These are phyloP conservation scores for Margarornis squamiger DNA, from an alignment of 2,797 vertebrate species.

Conservation along the genomic window DNA sequence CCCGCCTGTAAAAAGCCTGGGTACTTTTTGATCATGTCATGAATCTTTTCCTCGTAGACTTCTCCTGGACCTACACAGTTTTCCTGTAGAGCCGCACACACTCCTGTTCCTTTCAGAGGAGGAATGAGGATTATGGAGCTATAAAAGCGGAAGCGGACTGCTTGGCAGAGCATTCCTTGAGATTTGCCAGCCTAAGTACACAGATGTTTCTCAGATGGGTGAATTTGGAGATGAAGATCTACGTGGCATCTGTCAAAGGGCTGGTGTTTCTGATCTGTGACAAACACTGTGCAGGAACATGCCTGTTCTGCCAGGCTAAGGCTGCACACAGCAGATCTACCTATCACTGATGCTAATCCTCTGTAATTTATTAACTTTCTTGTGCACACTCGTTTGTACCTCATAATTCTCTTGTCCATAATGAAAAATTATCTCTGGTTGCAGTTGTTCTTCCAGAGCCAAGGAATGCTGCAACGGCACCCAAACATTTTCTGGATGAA, in stretches of 20 bases:
- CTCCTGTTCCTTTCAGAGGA: constrained; percentile 13
- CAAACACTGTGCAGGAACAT: constrained; percentile 84
- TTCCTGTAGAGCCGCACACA: not conserved
- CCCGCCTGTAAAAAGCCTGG: constrained; percentile 56
- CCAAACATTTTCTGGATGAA: not conserved
- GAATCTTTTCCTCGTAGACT: constrained; percentile 59
- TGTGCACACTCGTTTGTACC: constrained; percentile 50
- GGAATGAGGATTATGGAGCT: constrained; percentile 55
- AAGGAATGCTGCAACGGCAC: not conserved
- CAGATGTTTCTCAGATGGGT: constrained; percentile 90
- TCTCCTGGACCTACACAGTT: not conserved
- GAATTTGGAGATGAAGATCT: constrained; percentile 82
- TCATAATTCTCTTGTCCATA: constrained; percentile 60
- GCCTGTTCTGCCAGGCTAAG: constrained; percentile 51
- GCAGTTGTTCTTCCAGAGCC: not conserved
- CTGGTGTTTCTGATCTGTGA: constrained; percentile 83
- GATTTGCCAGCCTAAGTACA: constrained; percentile 77
- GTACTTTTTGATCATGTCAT: constrained; percentile 58
- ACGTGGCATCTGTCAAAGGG: constrained; percentile 79
- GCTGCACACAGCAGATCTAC: constrained; percentile 45
- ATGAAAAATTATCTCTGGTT: constrained; percentile 45
- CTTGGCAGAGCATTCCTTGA: constrained; percentile 53
- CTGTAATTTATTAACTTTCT: constrained; percentile 46
- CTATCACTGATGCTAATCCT: constrained; percentile 9
- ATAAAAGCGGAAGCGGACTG: constrained; percentile 52